Evolutionary conservation across 1,140 invertebrate genomes (phyloP).

Genomic region (Mamestra configurata): DNA sequence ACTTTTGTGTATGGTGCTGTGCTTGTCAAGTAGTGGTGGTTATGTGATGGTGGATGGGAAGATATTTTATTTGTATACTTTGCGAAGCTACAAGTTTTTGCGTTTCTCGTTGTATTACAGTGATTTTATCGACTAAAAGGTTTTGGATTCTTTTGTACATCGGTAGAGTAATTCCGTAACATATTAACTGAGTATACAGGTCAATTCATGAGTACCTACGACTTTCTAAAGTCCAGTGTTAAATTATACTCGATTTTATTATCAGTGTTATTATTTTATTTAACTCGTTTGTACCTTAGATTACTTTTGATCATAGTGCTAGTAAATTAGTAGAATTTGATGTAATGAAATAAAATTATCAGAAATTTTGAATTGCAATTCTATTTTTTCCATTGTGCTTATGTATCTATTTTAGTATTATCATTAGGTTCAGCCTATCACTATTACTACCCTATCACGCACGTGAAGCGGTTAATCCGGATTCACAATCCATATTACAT

Average conservation of each 20-base stretch:
- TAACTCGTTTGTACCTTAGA: background rate
- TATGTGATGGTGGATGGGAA: conserved; percentile 59
- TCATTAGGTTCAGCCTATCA: conserved; percentile 49
- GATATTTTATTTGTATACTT: conserved; percentile 58
- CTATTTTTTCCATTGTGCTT: conserved; percentile 37
- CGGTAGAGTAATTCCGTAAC: conserved; percentile 4
- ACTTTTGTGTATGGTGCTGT: conserved; percentile 36
- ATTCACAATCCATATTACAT: conserved; percentile 79
- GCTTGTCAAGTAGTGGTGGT: conserved; percentile 52
- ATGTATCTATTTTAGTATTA: conserved; percentile 50
- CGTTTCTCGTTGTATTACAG: conserved; percentile 40
- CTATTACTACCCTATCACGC: conserved; percentile 48
- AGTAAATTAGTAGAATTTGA: background rate
- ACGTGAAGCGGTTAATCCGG: conserved; percentile 63
- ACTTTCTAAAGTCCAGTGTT: conserved; percentile 60
- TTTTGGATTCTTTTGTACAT: conserved; percentile 44
- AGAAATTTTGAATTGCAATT: conserved; percentile 32
- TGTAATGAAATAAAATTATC: background rate
- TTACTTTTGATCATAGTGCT: background rate
- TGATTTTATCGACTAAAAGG: conserved; percentile 26
- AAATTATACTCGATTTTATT: conserved; percentile 41
- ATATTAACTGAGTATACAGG: conserved; percentile 41
- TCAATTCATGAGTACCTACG: conserved; percentile 51
- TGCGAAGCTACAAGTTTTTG: conserved; percentile 59
- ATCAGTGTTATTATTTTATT: conserved; percentile 44